These are phyloP conservation scores for Nomada ruficornis DNA, from an alignment of 2,888 invertebrate species.

Conservation along the genomic window DNA sequence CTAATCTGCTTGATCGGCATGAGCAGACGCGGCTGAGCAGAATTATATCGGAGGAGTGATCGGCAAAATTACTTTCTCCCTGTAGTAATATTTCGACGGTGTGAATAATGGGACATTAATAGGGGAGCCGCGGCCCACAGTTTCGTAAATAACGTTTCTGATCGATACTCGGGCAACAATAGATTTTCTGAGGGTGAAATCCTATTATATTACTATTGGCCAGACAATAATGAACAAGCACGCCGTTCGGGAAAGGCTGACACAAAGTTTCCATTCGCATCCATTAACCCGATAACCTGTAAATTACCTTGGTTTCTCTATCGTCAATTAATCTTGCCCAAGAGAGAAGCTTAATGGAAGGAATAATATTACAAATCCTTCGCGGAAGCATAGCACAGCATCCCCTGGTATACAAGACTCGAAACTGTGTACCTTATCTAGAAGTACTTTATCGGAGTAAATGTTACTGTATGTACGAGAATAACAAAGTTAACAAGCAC, in stretches of 20 bases:
- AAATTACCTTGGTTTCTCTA: conserved; percentile 13
- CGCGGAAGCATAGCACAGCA: no score
- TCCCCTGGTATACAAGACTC: no score
- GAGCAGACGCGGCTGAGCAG: conserved; percentile 18
- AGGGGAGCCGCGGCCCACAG: neutral
- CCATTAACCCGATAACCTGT: neutral
- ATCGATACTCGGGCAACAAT: conserved; percentile 35
- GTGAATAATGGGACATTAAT: conserved; percentile 18
- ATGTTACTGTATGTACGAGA: no score
- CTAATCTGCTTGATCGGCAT: conserved; percentile 43
- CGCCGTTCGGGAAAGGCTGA: conserved; percentile 14
- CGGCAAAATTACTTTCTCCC: conserved; percentile 30
- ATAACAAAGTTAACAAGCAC: no score
- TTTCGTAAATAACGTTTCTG: conserved; percentile 20
- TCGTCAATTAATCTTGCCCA: conserved; percentile 15
- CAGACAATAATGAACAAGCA: conserved; percentile 49
- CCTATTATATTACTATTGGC: conserved; percentile 24
- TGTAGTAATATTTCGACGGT: conserved; percentile 21
- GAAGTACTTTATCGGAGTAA: no score
- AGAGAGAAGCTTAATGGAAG: conserved; percentile 21
- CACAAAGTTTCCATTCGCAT: neutral
- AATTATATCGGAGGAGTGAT: conserved; percentile 29
- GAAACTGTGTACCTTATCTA: no score
- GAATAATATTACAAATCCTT: conserved; percentile 9
- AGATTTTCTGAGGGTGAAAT: conserved; percentile 23